Percentiles rank a stretch among this genome's conserved stretches.
phyloP scores from a whole-genome alignment of 53 echinoderm and acorn worm genomes.

The Arbacia lixula region DNA sequence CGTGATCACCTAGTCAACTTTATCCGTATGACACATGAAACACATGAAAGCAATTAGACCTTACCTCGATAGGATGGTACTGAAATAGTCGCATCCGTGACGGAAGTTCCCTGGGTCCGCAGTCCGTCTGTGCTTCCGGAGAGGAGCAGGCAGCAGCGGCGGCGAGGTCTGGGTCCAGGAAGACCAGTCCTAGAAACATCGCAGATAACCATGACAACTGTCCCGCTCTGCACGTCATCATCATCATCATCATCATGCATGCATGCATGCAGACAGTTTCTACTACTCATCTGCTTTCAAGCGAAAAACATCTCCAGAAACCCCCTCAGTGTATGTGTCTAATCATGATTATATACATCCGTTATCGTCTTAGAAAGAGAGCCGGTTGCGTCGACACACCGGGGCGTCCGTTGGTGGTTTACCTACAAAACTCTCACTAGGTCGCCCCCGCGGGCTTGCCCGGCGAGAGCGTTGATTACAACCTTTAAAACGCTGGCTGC shows the following conservation, averaged over 20 bases:
- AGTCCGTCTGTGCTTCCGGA: background rate
- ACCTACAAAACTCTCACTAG: no score
- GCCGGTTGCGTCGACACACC: no score
- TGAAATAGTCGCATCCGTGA: slow-evolving; percentile 3
- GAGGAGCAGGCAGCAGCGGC: background rate
- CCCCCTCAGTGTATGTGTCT: no score
- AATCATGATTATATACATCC: no score
- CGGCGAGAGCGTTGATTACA: no score
- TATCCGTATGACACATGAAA: background rate
- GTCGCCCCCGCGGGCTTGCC: no score
- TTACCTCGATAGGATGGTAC: slow-evolving; percentile 10
- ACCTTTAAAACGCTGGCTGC: no score
- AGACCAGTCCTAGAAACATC: background rate
- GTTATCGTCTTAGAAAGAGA: no score
- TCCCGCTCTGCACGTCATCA: background rate
- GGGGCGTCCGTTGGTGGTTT: no score
- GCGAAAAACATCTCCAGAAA: no score
- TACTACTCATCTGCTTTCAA: no score
- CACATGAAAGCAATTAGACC: background rate
- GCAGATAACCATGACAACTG: background rate
- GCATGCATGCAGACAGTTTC: background rate
- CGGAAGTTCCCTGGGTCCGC: background rate
- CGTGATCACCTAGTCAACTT: background rate
- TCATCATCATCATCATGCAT: background rate
- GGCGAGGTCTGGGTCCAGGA: background rate